These are phyloP conservation scores for Penelope pileata DNA, from an alignment of 2,113 vertebrate species.

Conservation along the genomic window DNA sequence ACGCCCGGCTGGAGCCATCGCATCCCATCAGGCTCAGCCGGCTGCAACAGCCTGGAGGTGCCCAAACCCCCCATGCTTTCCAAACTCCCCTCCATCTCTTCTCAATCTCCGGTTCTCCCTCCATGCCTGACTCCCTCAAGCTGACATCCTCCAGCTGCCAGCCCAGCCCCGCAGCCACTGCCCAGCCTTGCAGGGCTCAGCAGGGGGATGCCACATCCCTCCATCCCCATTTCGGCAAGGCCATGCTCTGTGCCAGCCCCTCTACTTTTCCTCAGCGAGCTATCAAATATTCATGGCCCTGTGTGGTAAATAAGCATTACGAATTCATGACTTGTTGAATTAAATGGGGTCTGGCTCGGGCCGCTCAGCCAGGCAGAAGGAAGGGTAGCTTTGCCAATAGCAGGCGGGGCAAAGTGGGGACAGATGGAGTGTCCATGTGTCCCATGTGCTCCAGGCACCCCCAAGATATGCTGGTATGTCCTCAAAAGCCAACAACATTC, in stretches of 20 bases:
- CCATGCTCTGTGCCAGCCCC: neutral
- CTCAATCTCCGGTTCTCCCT: rapidly evolving
- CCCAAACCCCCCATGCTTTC: rapidly evolving
- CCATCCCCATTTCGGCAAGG: neutral
- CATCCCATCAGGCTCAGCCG: constrained; percentile 58
- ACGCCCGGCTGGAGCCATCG: constrained; percentile 71
- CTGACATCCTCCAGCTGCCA: constrained; percentile 41
- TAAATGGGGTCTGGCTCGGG: neutral
- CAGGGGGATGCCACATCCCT: neutral
- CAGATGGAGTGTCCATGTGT: neutral
- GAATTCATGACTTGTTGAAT: constrained; percentile 63
- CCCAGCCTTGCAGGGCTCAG: neutral
- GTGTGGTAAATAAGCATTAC: constrained; percentile 58
- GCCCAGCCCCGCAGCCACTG: neutral
- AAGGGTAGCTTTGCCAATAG: rapidly evolving
- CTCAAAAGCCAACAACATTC: rapidly evolving
- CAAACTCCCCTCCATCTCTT: neutral
- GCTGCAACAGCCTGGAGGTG: neutral
- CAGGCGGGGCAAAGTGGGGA: neutral
- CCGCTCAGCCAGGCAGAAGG: neutral
- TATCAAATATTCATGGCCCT: constrained; percentile 57
- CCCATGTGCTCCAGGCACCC: neutral
- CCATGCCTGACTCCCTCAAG: neutral
- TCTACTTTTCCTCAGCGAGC: rapidly evolving
- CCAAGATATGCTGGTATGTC: rapidly evolving